These are phyloP conservation scores for Calameuta pallipes DNA, from an alignment of 2,888 invertebrate genomes.

Conservation along the genomic window DNA sequence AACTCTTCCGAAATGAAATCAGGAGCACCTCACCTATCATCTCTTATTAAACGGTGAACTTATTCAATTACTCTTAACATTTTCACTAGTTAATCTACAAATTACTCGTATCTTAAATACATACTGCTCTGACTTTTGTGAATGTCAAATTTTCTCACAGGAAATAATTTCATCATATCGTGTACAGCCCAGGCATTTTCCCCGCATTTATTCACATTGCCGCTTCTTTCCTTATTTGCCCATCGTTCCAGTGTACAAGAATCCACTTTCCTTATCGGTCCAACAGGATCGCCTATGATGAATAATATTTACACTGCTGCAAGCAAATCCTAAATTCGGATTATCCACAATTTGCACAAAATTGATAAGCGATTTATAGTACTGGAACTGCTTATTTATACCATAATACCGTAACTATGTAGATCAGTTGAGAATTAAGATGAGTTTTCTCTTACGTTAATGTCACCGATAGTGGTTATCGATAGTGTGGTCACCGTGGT, in stretches of 20 bases:
- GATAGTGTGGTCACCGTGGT: too few species aligned
- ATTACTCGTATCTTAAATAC: not conserved
- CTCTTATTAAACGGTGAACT: slow-evolving; percentile 1
- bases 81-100: not conserved
- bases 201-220: slow-evolving; percentile 71
- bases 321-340: not conserved
- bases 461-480: too few species aligned
- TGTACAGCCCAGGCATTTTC: slow-evolving; percentile 69
- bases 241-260: slow-evolving; percentile 64
- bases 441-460: too few species aligned
- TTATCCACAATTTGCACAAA: not conserved
- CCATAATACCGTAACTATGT: not conserved
- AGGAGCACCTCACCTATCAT: not conserved
- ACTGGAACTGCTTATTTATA: not conserved
- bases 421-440: not conserved
- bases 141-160: slow-evolving; percentile 7
- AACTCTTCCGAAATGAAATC: not conserved
- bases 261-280: slow-evolving; percentile 33
- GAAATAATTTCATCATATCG: slow-evolving; percentile 56
- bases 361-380: not conserved
- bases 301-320: not conserved
- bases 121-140: slow-evolving; percentile 5
- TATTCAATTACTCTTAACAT: not conserved
- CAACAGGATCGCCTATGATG: slow-evolving; percentile 30
- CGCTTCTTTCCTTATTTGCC: slow-evolving; percentile 68